phyloP scores from a whole-genome alignment of 2,888 invertebrate species.

The Periphyllus acericola region DNA sequence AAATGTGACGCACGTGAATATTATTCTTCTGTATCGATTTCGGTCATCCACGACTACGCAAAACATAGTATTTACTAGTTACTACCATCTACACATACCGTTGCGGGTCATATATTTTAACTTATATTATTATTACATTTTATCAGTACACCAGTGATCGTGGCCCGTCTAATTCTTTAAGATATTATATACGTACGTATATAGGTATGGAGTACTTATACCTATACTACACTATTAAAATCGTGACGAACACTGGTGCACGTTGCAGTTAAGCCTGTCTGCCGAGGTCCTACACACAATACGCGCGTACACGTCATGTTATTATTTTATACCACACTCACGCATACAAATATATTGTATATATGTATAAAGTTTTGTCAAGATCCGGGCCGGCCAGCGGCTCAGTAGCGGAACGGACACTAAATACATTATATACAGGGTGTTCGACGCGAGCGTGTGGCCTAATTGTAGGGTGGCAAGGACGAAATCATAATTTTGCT shows the following conservation, averaged over 20 bases:
- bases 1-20: too few relatives aligned
- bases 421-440: background rate
- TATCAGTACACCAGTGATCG: background rate
- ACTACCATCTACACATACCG: too few relatives aligned
- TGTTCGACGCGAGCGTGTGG: background rate
- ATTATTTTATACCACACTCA: slow-evolving; percentile 8
- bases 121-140: background rate
- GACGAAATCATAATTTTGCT: background rate
- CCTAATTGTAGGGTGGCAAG: background rate
- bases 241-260: background rate
- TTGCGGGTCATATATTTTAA: too few relatives aligned
- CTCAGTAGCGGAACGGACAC: slow-evolving; percentile 29
- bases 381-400: background rate
- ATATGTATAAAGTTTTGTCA: slow-evolving; percentile 21
- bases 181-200: background rate
- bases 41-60: too few relatives aligned
- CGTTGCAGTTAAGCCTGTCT: background rate
- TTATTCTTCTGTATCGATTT: too few relatives aligned
- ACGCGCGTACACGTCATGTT: slow-evolving; percentile 23
- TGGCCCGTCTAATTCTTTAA: background rate
- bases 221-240: background rate
- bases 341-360: background rate
- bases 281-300: slow-evolving; percentile 37
- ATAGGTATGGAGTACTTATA: background rate
- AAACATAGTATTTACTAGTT: too few relatives aligned